A percentile compares a stretch with the other conserved stretches of the same genome.
phyloP scores from a whole-genome alignment of 2,797 vertebrate genomes.

The Holocentrus rufus region DNA sequence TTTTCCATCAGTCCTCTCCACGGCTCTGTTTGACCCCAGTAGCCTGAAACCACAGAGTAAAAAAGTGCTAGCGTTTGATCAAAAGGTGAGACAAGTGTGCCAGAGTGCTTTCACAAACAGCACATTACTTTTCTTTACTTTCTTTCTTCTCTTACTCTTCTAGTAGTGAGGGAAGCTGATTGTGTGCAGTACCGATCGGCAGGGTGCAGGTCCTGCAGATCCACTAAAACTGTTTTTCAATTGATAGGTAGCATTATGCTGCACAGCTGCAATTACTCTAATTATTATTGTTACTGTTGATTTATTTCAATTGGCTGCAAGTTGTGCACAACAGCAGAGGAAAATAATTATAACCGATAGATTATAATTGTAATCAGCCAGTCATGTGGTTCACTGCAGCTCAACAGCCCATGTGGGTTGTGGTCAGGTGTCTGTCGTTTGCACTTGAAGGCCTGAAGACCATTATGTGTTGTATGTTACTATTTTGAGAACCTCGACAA shows the following conservation, averaged over 20 bases:
- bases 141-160: slow-evolving; percentile 7
- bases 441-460: too few species aligned
- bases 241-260: not conserved
- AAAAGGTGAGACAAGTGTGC: slow-evolving; percentile 42
- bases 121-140: slow-evolving; percentile 12
- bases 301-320: too few species aligned
- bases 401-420: too few species aligned
- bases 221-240: not conserved
- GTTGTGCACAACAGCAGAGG: too few species aligned
- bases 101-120: slow-evolving; percentile 26
- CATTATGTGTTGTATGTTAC: not conserved
- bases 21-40: slow-evolving; percentile 60
- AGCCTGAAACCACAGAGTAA: slow-evolving; percentile 48
- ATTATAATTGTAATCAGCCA: too few species aligned
- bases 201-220: not conserved
- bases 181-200: slow-evolving; percentile 1
- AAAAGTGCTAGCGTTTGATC: slow-evolving; percentile 60
- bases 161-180: slow-evolving; percentile 18
- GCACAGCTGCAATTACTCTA: not conserved
- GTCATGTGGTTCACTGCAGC: too few species aligned
- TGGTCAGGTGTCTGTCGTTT: too few species aligned
- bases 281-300: not conserved
- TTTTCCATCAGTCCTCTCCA: slow-evolving; percentile 43
- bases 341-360: too few species aligned
- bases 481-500: not conserved